Percentiles rank a stretch among this genome's conserved stretches.
phyloP scores from a whole-genome alignment of 2,888 invertebrate genomes.

The Lumbricus terrestris region DNA sequence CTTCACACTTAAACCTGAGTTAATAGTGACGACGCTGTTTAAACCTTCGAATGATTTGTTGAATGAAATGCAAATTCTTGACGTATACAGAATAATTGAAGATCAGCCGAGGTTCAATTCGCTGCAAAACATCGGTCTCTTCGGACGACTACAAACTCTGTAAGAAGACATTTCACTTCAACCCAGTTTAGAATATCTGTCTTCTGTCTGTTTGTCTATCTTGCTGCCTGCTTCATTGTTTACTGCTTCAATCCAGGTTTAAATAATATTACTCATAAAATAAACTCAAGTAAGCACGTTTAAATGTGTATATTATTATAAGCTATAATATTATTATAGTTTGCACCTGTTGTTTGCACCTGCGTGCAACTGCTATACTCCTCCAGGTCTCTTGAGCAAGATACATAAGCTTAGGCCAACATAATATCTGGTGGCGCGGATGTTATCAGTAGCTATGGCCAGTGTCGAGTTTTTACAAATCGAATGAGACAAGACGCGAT shows the following conservation, averaged over 20 bases:
- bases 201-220: background rate
- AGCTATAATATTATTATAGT: no score
- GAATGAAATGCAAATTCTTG: background rate
- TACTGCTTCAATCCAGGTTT: no score
- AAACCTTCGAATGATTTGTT: background rate
- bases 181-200: background rate
- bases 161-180: background rate
- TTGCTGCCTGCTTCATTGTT: no score
- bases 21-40: background rate
- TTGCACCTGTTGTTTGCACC: no score
- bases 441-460: background rate
- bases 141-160: background rate
- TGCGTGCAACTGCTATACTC: no score
- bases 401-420: no score
- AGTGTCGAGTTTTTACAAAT: background rate
- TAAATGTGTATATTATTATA: no score
- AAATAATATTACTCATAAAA: no score
- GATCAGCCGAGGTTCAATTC: background rate
- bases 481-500: background rate
- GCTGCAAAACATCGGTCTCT: background rate
- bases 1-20: background rate
- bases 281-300: no score
- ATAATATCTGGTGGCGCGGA: background rate
- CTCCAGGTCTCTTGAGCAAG: no score
- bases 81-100: background rate